Evolutionary conservation across 2,113 vertebrate genomes (phyloP).

Genomic region (Cathartes aura): DNA sequence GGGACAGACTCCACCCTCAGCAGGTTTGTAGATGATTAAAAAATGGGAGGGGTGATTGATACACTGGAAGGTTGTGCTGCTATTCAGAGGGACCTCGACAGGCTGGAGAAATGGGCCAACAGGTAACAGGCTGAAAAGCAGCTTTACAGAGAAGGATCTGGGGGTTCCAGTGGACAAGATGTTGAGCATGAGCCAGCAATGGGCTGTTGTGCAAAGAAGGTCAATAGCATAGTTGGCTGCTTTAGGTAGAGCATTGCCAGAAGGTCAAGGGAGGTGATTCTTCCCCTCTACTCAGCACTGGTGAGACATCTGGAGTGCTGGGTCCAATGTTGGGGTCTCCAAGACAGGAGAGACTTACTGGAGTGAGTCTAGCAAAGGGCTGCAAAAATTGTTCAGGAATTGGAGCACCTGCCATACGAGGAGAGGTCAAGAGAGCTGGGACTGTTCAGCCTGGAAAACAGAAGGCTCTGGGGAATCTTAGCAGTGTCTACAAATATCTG

Average conservation of each 20-base stretch:
- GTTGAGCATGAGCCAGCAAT: background rate
- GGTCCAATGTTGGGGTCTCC: background rate
- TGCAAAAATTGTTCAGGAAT: background rate
- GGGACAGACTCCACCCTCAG: background rate
- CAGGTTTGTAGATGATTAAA: background rate
- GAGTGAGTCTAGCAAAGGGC: rapidly evolving
- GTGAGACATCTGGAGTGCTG: background rate
- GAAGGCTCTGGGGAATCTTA: background rate
- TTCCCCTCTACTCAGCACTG: background rate
- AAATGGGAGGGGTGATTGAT: background rate
- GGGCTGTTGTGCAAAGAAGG: background rate
- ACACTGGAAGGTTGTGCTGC: background rate
- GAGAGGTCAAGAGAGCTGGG: background rate
- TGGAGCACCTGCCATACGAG: background rate
- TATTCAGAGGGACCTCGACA: background rate
- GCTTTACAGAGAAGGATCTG: background rate
- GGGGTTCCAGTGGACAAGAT: rapidly evolving
- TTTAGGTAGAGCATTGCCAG: background rate
- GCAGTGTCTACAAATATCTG: background rate
- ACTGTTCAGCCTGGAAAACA: background rate
- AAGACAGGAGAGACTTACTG: background rate
- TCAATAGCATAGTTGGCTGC: background rate
- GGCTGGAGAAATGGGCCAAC: background rate
- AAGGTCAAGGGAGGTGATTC: background rate
- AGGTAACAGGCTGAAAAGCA: background rate